Percentiles rank a stretch among this genome's conserved stretches.
Evolutionary conservation across 2,888 invertebrate genomes (phyloP).

Genomic region (Drosophila affinis): DNA sequence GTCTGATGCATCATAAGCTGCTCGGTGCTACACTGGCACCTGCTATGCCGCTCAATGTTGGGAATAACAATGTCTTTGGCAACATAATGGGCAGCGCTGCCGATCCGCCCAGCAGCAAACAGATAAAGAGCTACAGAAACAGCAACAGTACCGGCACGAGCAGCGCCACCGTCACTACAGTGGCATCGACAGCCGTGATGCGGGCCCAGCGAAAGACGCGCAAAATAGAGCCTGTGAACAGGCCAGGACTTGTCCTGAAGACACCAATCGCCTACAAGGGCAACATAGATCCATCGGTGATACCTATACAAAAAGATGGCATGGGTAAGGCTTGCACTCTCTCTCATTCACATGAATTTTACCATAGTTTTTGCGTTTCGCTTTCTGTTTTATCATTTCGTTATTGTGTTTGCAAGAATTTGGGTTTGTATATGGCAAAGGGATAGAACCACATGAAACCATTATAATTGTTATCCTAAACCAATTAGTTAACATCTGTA

Average conservation of each 20-base stretch:
- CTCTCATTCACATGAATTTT: slow-evolving; percentile 13
- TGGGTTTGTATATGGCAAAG: slow-evolving; percentile 36
- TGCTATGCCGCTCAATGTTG: slow-evolving; percentile 24
- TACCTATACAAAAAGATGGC: slow-evolving; percentile 94
- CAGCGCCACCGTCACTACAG: slow-evolving; percentile 19
- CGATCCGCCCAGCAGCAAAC: slow-evolving; percentile 41
- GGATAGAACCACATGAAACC: not conserved
- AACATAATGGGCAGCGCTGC: slow-evolving; percentile 56
- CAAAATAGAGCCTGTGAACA: slow-evolving; percentile 90
- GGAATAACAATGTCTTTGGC: slow-evolving; percentile 51
- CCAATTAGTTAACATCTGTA: not conserved
- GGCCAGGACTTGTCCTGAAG: slow-evolving; percentile 89
- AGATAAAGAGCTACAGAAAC: slow-evolving; percentile 32
- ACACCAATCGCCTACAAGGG: slow-evolving; percentile 91
- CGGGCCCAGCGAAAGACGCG: slow-evolving; percentile 82
- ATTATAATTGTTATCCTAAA: not conserved
- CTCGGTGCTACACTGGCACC: slow-evolving; percentile 59
- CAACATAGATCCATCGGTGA: slow-evolving; percentile 92
- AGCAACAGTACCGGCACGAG: slow-evolving; percentile 7
- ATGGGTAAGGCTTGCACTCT: slow-evolving; percentile 88
- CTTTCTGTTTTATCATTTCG: slow-evolving; percentile 15
- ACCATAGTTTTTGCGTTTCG: slow-evolving; percentile 21
- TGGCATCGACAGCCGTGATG: slow-evolving; percentile 44
- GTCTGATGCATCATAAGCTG: slow-evolving; percentile 73
- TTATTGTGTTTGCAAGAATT: slow-evolving; percentile 25